Evolutionary conservation across 2,113 vertebrate genomes (phyloP).

Genomic region (Sinocyclocheilus anophthalmus): DNA sequence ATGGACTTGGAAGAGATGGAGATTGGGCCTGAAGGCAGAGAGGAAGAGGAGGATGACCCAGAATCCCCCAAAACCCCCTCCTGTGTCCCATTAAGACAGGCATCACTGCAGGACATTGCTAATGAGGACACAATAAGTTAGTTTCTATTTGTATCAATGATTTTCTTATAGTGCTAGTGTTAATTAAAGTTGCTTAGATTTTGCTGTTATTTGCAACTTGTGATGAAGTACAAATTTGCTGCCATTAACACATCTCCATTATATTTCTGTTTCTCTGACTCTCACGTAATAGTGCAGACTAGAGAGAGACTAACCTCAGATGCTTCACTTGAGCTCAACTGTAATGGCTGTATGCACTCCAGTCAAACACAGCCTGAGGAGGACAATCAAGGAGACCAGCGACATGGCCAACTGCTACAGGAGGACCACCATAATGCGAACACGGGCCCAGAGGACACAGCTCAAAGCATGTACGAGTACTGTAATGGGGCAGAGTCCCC

Average conservation of each 20-base stretch:
- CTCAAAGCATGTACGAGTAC: constrained; percentile 53
- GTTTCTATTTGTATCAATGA: not conserved
- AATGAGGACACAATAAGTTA: constrained; percentile 64
- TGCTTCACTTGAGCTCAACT: constrained; percentile 77
- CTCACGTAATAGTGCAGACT: constrained; percentile 53
- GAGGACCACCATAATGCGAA: constrained; percentile 89
- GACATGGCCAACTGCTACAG: constrained; percentile 71
- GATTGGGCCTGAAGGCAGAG: constrained; percentile 74
- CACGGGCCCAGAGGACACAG: constrained; percentile 61
- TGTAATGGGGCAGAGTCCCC: constrained; percentile 67
- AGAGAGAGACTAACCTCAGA: constrained; percentile 59
- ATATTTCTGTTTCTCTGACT: not conserved
- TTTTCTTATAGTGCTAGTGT: not conserved
- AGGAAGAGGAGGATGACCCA: constrained; percentile 81
- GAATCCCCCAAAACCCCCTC: constrained; percentile 78
- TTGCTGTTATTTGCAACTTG: not conserved
- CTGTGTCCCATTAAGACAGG: constrained; percentile 72
- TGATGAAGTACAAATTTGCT: not conserved
- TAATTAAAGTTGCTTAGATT: not conserved
- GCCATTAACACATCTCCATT: not conserved
- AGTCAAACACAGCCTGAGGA: constrained; percentile 63
- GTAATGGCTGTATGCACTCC: constrained; percentile 79
- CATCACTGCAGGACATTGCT: constrained; percentile 65
- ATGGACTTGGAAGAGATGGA: constrained; percentile 94
- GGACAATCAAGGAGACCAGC: constrained; percentile 68